Evolutionary conservation across 1,140 invertebrate genomes (phyloP).

Genomic region (Pogonomyrmex californicus): DNA sequence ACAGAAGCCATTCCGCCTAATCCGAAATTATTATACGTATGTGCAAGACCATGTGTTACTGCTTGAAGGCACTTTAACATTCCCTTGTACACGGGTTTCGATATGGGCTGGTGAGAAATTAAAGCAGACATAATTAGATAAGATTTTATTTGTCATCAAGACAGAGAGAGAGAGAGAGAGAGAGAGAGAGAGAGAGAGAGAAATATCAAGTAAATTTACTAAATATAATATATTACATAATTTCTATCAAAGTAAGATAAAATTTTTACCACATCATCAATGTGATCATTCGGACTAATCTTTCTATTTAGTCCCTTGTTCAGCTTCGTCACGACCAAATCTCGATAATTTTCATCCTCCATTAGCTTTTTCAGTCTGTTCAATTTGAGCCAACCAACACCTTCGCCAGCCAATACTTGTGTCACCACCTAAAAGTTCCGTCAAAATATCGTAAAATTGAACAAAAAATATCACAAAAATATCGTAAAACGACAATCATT

Average conservation of each 20-base stretch:
- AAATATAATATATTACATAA: not conserved
- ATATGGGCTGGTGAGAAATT: slow-evolving; percentile 91
- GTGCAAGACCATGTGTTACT: slow-evolving; percentile 95
- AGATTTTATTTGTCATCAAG: too few relatives aligned
- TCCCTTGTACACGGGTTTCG: slow-evolving; percentile 97
- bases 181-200: not conserved
- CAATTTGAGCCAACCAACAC: slow-evolving; percentile 98
- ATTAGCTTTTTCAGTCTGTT: slow-evolving; percentile 98
- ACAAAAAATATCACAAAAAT: not conserved
- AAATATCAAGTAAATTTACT: slow-evolving; percentile 19
- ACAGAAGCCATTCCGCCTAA: slow-evolving; percentile 99
- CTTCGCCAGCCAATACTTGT: slow-evolving; percentile 97
- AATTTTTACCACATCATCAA: slow-evolving; percentile 97
- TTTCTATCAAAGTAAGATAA: not conserved
- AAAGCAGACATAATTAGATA: too few relatives aligned
- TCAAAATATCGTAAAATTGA: slow-evolving; percentile 39
- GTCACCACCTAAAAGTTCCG: slow-evolving; percentile 91
- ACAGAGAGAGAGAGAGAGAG: too few relatives aligned
- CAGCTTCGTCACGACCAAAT: slow-evolving; percentile 97
- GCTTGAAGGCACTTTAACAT: slow-evolving; percentile 97
- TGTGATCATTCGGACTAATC: slow-evolving; percentile 97
- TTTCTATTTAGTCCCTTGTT: slow-evolving; percentile 98
- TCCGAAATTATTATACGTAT: slow-evolving; percentile 97
- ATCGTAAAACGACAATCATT: slow-evolving; percentile 12
- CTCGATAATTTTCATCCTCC: slow-evolving; percentile 99